A percentile compares a stretch with the other conserved stretches of the same genome.
These are phyloP conservation scores for Phaenicophaeus curvirostris DNA, from an alignment of 2,797 vertebrate genomes.

Conservation along the genomic window DNA sequence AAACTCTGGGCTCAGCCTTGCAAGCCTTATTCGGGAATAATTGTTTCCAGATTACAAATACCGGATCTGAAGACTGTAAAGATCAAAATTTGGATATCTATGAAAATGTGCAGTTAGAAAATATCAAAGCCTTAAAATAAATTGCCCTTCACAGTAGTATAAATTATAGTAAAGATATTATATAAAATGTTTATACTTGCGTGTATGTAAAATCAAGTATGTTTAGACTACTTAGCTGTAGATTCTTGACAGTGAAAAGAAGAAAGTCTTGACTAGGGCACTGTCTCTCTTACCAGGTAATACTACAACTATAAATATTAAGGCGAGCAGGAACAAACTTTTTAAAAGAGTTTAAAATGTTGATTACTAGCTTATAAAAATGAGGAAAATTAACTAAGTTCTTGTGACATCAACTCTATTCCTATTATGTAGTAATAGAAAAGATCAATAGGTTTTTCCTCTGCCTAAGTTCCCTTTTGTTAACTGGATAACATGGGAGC, in stretches of 20 bases:
- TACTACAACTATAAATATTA: background rate
- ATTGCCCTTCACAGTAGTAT: background rate
- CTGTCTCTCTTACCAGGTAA: background rate
- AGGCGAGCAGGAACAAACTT: background rate
- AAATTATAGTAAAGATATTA: background rate
- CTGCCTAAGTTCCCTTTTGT: background rate
- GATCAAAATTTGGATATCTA: background rate
- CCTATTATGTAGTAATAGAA: background rate
- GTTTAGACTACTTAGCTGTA: background rate
- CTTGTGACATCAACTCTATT: background rate
- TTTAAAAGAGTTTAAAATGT: background rate
- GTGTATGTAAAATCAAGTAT: background rate
- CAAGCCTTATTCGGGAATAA: background rate
- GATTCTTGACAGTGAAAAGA: background rate
- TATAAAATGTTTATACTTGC: background rate
- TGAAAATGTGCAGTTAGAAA: background rate
- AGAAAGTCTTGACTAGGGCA: background rate
- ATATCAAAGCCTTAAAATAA: background rate
- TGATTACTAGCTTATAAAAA: background rate
- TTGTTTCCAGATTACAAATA: background rate
- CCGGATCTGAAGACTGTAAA: background rate
- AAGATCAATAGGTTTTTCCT: background rate
- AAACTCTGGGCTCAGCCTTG: background rate
- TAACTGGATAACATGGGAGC: background rate
- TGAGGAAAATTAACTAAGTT: background rate